Evolutionary conservation across 2,113 vertebrate genomes (phyloP).

Genomic region (Psettodes erumei): DNA sequence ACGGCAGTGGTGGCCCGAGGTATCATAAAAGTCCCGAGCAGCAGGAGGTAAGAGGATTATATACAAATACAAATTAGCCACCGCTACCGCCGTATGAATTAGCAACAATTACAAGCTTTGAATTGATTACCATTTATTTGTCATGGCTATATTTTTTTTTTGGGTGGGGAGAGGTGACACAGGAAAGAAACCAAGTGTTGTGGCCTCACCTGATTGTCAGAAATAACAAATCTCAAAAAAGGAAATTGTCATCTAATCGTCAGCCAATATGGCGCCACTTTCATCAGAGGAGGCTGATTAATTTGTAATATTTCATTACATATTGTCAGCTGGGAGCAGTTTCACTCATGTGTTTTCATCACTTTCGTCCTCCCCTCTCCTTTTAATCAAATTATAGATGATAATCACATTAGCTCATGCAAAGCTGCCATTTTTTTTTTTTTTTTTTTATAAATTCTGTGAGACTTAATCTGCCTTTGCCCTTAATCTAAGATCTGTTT

Average conservation of each 20-base stretch:
- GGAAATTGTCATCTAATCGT: constrained; percentile 22
- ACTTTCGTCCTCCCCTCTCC: constrained; percentile 50
- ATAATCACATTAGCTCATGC: constrained; percentile 69
- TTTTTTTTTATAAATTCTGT: no score
- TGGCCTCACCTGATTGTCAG: neutral
- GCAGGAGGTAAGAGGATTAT: constrained; percentile 48
- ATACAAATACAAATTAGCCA: constrained; percentile 44
- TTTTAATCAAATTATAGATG: constrained; percentile 74
- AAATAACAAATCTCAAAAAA: constrained; percentile 10
- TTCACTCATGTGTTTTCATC: constrained; percentile 58
- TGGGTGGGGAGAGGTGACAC: neutral
- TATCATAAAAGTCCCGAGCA: constrained; percentile 23
- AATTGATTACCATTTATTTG: no score
- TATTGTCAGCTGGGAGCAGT: constrained; percentile 50
- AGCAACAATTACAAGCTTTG: constrained; percentile 8
- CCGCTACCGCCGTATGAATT: constrained; percentile 35
- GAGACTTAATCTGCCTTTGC: constrained; percentile 66
- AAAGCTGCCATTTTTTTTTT: constrained; percentile 49
- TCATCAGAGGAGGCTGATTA: constrained; percentile 55
- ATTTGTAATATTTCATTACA: constrained; percentile 56
- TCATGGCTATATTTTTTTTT: no score
- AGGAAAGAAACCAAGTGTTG: neutral
- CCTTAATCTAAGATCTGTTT: constrained; percentile 74
- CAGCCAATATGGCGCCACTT: constrained; percentile 21
- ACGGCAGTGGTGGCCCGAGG: constrained; percentile 27